Evolutionary conservation across 2,797 vertebrate genomes (phyloP).

Genomic region (Gallinago nigripennis): DNA sequence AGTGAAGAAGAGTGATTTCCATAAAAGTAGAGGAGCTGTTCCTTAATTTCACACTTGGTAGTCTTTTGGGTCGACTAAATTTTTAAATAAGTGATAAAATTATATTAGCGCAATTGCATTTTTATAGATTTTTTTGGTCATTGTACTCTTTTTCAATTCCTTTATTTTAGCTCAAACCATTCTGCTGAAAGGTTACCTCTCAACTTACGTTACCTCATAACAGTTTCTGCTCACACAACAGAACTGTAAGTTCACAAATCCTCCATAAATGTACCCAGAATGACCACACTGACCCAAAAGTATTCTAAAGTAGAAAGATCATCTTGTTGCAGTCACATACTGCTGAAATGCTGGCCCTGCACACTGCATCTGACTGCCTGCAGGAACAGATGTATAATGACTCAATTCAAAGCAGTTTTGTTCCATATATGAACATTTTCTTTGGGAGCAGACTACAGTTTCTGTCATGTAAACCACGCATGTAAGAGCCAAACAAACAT

Average conservation of each 20-base stretch:
- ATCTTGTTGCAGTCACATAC: neutral
- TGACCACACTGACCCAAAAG: constrained; percentile 29
- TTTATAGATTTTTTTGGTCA: constrained; percentile 87
- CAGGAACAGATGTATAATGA: neutral
- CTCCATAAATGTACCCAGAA: constrained; percentile 8
- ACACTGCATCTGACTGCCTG: neutral
- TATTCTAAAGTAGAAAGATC: neutral
- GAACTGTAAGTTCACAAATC: constrained; percentile 63
- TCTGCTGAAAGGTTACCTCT: constrained; percentile 80
- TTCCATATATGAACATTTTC: neutral
- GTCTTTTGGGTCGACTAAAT: constrained; percentile 88
- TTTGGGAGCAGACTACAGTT: neutral
- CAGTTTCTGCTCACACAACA: constrained; percentile 59
- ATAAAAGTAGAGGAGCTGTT: constrained; percentile 84
- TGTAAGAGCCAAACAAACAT: neutral
- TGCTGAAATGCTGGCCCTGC: neutral
- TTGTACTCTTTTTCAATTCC: constrained; percentile 84
- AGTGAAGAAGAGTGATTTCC: constrained; percentile 87
- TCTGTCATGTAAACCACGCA: neutral
- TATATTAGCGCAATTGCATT: constrained; percentile 87
- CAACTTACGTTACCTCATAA: constrained; percentile 75
- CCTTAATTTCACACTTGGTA: constrained; percentile 88
- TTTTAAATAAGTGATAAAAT: constrained; percentile 90
- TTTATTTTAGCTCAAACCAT: constrained; percentile 80
- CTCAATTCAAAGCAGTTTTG: neutral